Percentiles rank a stretch among this genome's conserved stretches.
Evolutionary conservation across 2,888 invertebrate genomes (phyloP).

Genomic region (Eupithecia inturbata): DNA sequence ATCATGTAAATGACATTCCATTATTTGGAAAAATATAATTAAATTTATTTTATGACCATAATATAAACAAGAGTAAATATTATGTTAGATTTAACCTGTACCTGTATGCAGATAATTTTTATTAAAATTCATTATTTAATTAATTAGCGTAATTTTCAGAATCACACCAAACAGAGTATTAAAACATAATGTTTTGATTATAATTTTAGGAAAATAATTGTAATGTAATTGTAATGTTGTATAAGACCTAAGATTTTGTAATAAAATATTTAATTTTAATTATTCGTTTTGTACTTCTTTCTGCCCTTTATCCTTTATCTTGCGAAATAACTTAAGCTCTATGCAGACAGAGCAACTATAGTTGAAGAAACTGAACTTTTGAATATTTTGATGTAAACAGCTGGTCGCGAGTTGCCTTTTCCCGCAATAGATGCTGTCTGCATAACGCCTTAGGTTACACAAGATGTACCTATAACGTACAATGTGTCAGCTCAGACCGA

Average conservation of each 20-base stretch:
- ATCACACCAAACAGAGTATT: constrained; percentile 40
- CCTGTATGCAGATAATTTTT: constrained; percentile 1
- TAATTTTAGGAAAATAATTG: constrained; percentile 14
- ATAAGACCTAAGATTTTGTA: constrained; percentile 38
- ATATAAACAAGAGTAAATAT: constrained; percentile 1
- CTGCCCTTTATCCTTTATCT: not conserved
- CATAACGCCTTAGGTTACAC: too few species aligned
- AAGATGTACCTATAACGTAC: too few species aligned
- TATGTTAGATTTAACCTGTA: not conserved
- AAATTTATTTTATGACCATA: not conserved
- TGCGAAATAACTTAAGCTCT: not conserved
- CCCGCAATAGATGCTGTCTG: too few species aligned
- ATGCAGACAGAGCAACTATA: too few species aligned
- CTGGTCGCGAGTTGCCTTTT: too few species aligned
- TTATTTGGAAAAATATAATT: not conserved
- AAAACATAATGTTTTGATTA: constrained; percentile 26
- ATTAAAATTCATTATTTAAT: constrained; percentile 17
- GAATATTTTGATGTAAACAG: too few species aligned
- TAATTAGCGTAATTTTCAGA: constrained; percentile 26
- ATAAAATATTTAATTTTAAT: constrained; percentile 32
- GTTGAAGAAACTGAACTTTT: too few species aligned
- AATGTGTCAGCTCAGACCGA: too few species aligned
- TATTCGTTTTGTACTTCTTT: not conserved
- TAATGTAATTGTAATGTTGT: not conserved
- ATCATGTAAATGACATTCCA: not conserved